phyloP scores from a whole-genome alignment of 2,797 vertebrate genomes.

The Cossypha niveicapilla region DNA sequence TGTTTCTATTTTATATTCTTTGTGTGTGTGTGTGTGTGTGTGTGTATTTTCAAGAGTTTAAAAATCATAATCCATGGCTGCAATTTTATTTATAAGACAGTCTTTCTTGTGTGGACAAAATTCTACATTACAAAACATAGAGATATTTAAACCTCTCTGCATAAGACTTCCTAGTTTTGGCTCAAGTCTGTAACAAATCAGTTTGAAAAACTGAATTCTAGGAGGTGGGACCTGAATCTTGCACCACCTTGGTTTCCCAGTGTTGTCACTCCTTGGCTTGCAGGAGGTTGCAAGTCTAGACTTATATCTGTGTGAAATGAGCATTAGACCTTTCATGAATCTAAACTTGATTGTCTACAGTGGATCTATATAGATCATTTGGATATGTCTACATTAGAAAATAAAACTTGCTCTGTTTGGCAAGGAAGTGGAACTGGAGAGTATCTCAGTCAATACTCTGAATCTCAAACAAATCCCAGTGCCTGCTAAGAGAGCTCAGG shows the following conservation, averaged over 20 bases:
- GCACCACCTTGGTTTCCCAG: not conserved
- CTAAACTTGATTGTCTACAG: not conserved
- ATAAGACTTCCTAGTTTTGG: not conserved
- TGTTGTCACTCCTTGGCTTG: not conserved
- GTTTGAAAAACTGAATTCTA: not conserved
- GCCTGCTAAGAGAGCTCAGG: not conserved
- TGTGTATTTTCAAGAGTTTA: not conserved
- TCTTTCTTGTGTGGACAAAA: not conserved
- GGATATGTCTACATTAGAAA: not conserved
- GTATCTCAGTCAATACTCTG: not conserved
- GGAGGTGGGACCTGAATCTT: not conserved
- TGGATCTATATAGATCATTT: not conserved
- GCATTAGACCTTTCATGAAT: not conserved
- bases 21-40: not conserved
- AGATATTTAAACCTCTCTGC: not conserved
- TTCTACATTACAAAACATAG: not conserved
- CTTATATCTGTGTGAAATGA: not conserved
- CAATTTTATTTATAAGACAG: slow-evolving; percentile 31
- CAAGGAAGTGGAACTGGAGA: not conserved
- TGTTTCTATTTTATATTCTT: slow-evolving; percentile 6
- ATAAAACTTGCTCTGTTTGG: not conserved
- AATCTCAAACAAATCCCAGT: not conserved
- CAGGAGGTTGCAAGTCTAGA: not conserved
- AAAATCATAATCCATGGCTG: slow-evolving; percentile 9
- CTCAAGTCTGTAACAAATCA: not conserved